These are phyloP conservation scores for Hydrotaea diabolus DNA, from an alignment of 2,888 invertebrate genomes.

Conservation along the genomic window DNA sequence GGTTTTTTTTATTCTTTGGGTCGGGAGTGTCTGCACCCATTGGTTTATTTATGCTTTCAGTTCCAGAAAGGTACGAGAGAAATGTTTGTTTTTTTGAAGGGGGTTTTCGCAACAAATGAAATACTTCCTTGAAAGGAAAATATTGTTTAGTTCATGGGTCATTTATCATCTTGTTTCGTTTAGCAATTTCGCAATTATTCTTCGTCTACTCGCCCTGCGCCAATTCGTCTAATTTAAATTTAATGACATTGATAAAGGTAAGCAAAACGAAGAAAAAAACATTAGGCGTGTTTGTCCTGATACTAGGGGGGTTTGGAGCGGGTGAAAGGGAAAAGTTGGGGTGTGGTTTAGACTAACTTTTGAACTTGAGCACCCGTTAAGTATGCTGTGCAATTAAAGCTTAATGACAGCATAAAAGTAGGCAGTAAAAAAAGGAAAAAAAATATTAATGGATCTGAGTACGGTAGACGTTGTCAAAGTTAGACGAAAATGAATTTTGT, in stretches of 20 bases:
- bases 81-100: no score
- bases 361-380: not conserved
- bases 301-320: no score
- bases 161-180: not conserved
- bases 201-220: not conserved
- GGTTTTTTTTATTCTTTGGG: not conserved
- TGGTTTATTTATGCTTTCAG: no score
- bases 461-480: no score
- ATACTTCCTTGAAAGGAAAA: not conserved
- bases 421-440: not conserved
- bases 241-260: constrained; percentile 44
- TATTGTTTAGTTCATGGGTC: not conserved
- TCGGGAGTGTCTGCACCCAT: no score
- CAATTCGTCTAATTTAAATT: not conserved
- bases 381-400: constrained; percentile 13
- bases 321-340: no score
- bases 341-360: not conserved
- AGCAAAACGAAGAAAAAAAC: no score
- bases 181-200: not conserved
- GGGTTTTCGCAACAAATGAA: no score
- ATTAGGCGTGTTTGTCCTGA: no score
- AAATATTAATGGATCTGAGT: not conserved
- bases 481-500: no score
- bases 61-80: no score
- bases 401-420: not conserved